These are phyloP conservation scores for Hypercompe scribonia DNA, from an alignment of 2,888 invertebrate species.

Conservation along the genomic window DNA sequence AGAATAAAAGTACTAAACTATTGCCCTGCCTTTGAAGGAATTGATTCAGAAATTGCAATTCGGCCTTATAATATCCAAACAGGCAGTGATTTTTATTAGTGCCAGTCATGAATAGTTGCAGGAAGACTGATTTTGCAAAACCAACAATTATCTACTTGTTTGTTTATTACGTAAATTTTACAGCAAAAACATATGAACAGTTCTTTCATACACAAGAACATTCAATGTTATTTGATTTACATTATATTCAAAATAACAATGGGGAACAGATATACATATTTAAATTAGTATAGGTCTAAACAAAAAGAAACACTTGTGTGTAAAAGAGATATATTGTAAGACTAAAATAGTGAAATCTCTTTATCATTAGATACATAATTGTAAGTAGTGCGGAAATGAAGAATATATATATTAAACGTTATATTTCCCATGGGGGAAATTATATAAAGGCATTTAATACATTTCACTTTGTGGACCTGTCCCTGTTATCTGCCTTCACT, in stretches of 20 bases:
- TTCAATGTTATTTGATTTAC: constrained; percentile 61
- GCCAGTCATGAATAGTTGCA: constrained; percentile 54
- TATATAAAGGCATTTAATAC: constrained; percentile 80
- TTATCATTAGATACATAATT: constrained; percentile 80
- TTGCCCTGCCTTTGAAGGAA: constrained; percentile 60
- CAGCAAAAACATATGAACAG: constrained; percentile 29
- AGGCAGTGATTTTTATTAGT: constrained; percentile 45
- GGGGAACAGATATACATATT: constrained; percentile 86
- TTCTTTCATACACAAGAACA: constrained; percentile 57
- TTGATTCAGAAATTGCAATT: constrained; percentile 67
- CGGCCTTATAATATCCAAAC: constrained; percentile 52
- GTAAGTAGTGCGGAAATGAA: constrained; percentile 76
- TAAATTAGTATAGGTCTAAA: constrained; percentile 84
- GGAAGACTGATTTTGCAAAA: constrained; percentile 67
- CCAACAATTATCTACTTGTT: constrained; percentile 45
- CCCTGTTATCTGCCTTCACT: constrained; percentile 66
- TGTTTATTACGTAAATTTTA: constrained; percentile 37
- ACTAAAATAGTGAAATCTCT: constrained; percentile 77
- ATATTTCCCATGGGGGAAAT: constrained; percentile 70
- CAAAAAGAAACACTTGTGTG: constrained; percentile 66
- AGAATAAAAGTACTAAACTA: constrained; percentile 43
- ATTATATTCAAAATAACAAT: constrained; percentile 77
- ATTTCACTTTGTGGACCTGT: constrained; percentile 73
- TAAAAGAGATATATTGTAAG: constrained; percentile 81
- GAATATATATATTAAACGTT: constrained; percentile 77